phyloP scores from a whole-genome alignment of 2,888 invertebrate species.

The Falcaria lacertinaria region DNA sequence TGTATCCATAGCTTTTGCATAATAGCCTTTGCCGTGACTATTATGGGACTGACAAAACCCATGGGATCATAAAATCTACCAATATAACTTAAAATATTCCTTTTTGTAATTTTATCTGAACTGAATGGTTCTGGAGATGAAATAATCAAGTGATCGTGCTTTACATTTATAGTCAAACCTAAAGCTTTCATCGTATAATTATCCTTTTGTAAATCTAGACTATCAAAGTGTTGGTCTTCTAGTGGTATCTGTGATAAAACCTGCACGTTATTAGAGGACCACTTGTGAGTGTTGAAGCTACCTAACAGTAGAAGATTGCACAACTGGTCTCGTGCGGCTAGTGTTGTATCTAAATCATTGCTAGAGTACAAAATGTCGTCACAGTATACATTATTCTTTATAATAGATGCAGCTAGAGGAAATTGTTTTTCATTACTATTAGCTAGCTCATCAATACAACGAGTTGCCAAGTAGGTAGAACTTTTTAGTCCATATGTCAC shows the following conservation, averaged over 20 bases:
- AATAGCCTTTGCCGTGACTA: constrained; percentile 9
- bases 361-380: constrained; percentile 9
- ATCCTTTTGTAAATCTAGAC: constrained; percentile 9
- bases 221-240: constrained; percentile 5
- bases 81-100: constrained; percentile 12
- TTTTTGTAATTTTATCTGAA: constrained; percentile 8
- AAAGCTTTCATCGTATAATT: constrained; percentile 8
- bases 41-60: constrained; percentile 9
- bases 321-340: constrained; percentile 10
- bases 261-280: constrained; percentile 6
- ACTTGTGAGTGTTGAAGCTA: constrained; percentile 11
- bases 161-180: constrained; percentile 6
- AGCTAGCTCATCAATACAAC: constrained; percentile 12
- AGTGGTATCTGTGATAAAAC: constrained; percentile 3
- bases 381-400: constrained; percentile 8
- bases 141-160: constrained; percentile 3
- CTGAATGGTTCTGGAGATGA: not conserved
- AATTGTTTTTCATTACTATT: not conserved
- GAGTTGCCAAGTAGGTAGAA: constrained; percentile 13
- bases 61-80: constrained; percentile 15
- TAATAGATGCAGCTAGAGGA: constrained; percentile 10
- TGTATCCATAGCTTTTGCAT: constrained; percentile 13
- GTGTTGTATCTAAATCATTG: constrained; percentile 1
- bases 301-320: constrained; percentile 5
- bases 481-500: constrained; percentile 19